phyloP scores from a whole-genome alignment of 2,797 vertebrate species.

The Falco peregrinus region DNA sequence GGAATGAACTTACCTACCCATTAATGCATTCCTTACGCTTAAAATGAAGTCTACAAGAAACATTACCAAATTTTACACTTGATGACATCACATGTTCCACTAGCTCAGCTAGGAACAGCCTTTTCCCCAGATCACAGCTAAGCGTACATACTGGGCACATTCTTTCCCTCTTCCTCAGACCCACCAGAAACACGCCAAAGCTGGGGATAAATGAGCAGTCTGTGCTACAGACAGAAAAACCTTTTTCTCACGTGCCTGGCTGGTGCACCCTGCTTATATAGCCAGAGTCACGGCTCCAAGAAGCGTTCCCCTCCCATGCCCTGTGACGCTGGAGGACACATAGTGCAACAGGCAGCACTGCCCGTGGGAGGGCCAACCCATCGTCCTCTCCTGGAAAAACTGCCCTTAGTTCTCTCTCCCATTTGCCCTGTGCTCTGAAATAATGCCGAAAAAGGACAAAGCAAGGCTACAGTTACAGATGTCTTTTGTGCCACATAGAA shows the following conservation, averaged over 20 bases:
- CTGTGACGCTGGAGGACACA: background rate
- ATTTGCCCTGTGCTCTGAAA: background rate
- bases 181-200: background rate
- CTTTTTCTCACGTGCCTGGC: background rate
- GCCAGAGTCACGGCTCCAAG: background rate
- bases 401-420: background rate
- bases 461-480: background rate
- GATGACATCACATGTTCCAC: background rate
- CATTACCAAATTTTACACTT: background rate
- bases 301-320: background rate
- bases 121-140: background rate
- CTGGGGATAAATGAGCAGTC: background rate
- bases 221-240: background rate
- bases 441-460: background rate
- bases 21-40: background rate
- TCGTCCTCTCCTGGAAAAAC: background rate
- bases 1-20: background rate
- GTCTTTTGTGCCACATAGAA: background rate
- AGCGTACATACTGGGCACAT: background rate
- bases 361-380: background rate
- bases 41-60: background rate
- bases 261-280: background rate
- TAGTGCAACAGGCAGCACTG: background rate
- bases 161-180: background rate
- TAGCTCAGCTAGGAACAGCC: background rate